These are phyloP conservation scores for Lanistes nyassanus DNA, from an alignment of 1,140 invertebrate species.

Conservation along the genomic window DNA sequence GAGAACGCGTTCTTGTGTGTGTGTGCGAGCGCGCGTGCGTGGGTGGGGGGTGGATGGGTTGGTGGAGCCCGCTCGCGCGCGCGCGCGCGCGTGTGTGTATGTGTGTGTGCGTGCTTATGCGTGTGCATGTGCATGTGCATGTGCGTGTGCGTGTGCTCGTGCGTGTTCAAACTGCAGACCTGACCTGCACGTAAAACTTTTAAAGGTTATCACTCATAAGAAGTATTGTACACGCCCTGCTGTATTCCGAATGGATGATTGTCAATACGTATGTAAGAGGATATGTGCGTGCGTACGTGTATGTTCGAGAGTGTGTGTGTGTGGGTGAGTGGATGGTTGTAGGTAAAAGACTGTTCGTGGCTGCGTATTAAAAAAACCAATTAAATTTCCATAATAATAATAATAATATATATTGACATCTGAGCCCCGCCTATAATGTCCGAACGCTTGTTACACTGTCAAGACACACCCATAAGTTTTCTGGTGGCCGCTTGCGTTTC, in stretches of 20 bases:
- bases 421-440: no score
- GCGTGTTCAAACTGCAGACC: background rate
- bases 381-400: no score
- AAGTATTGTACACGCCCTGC: background rate
- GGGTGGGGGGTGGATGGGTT: background rate
- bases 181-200: background rate
- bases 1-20: background rate
- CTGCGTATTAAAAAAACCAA: no score
- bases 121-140: slow-evolving; percentile 1
- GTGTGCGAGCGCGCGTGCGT: background rate
- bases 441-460: no score
- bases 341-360: background rate
- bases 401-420: no score
- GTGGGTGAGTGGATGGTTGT: no score
- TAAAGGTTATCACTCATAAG: background rate
- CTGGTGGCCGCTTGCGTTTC: no score
- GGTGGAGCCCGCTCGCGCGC: background rate
- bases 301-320: slow-evolving; percentile 12
- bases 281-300: background rate
- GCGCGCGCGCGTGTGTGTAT: background rate
- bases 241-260: no score
- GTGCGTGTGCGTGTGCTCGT: background rate
- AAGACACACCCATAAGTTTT: no score
- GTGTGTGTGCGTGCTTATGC: background rate
- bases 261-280: no score